These are phyloP conservation scores for Pluvialis apricaria DNA, from an alignment of 2,113 vertebrate species.

Conservation along the genomic window DNA sequence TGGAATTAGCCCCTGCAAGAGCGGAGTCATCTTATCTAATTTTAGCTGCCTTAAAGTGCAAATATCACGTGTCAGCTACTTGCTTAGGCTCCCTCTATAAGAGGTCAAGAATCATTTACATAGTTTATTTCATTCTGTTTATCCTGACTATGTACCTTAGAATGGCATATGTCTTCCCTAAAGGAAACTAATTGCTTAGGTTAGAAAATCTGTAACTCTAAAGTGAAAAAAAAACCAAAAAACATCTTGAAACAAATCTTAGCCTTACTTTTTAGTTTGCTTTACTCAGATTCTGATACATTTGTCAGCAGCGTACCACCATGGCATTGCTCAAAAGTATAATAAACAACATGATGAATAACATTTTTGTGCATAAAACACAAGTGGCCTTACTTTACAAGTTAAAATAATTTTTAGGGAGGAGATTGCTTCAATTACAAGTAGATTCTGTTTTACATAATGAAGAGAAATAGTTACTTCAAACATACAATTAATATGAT, in stretches of 20 bases:
- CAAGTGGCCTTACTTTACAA: background rate
- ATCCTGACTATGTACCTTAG: background rate
- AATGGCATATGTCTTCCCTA: background rate
- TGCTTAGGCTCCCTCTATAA: background rate
- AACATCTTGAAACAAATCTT: background rate
- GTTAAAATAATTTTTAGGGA: background rate
- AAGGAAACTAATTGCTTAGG: background rate
- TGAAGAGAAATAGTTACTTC: background rate
- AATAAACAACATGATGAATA: background rate
- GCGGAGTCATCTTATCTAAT: background rate
- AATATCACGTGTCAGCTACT: background rate
- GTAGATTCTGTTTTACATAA: background rate
- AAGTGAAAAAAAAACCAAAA: background rate
- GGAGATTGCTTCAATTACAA: background rate
- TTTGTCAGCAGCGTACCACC: background rate
- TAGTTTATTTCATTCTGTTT: background rate
- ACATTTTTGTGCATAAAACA: background rate
- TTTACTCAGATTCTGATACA: background rate
- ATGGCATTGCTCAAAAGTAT: background rate
- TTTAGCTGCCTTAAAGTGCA: background rate
- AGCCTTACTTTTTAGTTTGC: background rate
- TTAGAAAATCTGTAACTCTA: background rate
- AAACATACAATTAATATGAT: background rate
- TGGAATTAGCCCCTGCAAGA: background rate
- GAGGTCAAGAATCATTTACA: background rate